These are phyloP conservation scores for Sparus aurata DNA, from an alignment of 2,797 vertebrate genomes.

Conservation along the genomic window DNA sequence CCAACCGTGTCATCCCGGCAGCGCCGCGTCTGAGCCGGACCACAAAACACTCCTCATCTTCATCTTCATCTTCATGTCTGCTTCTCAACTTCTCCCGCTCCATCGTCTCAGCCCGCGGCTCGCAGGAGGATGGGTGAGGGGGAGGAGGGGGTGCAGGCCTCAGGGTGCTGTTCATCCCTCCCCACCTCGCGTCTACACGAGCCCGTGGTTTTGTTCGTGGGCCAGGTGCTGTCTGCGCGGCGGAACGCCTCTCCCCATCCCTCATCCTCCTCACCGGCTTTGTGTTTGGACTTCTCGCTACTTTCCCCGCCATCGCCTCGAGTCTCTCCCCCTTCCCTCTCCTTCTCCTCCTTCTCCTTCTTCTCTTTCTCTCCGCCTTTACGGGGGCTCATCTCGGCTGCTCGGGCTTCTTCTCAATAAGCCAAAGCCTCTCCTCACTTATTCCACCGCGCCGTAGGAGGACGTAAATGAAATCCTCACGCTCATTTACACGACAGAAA, in stretches of 20 bases:
- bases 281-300: conserved; percentile 68
- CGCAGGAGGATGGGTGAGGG: neutral
- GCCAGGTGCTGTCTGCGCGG: conserved; percentile 72
- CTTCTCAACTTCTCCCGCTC: conserved; percentile 31
- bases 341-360: neutral
- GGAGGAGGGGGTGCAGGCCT: conserved; percentile 39
- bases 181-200: conserved; percentile 45
- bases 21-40: conserved; percentile 40
- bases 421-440: conserved; percentile 57
- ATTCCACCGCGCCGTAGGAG: conserved; percentile 62
- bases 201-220: conserved; percentile 54
- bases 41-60: conserved; percentile 5
- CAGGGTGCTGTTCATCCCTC: conserved; percentile 49
- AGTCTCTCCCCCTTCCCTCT: conserved; percentile 48
- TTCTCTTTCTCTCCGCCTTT: conserved; percentile 44
- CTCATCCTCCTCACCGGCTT: conserved; percentile 44
- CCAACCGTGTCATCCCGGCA: conserved; percentile 44
- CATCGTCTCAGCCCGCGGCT: conserved; percentile 26
- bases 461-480: conserved; percentile 74
- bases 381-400: conserved; percentile 54
- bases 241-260: conserved; percentile 37
- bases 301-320: conserved; percentile 57
- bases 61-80: conserved; percentile 45
- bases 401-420: conserved; percentile 55
- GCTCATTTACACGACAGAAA: conserved; percentile 74